Conservation (phyloP, 2,797 vertebrate species). For the Semotilus atromaculatus region DNA sequence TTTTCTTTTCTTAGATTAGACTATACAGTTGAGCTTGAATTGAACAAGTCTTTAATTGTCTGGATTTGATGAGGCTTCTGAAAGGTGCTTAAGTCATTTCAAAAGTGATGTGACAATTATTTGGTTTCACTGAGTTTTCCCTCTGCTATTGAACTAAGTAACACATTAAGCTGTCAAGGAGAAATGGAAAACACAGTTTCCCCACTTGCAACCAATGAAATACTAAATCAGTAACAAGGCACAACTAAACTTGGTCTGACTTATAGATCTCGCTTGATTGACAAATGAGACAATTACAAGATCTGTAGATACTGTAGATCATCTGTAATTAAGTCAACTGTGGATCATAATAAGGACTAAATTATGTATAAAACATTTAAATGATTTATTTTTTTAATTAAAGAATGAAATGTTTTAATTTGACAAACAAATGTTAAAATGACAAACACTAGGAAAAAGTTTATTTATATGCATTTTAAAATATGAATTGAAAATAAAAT, state of each 20-base stretch:
- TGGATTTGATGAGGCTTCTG: slow-evolving; percentile 4
- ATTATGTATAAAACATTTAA: not conserved
- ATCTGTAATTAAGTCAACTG: slow-evolving; percentile 45
- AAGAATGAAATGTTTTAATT: not conserved
- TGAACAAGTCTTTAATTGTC: slow-evolving; percentile 11
- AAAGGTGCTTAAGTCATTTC: slow-evolving; percentile 30
- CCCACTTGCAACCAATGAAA: not conserved
- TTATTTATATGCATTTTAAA: not conserved
- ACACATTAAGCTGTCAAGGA: slow-evolving; percentile 44
- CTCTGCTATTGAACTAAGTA: slow-evolving; percentile 18
- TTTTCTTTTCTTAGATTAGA: not conserved
- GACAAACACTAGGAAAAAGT: not conserved
- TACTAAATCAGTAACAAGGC: not conserved
- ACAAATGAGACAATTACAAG: slow-evolving; percentile 33
- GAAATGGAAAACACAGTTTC: slow-evolving; percentile 16
- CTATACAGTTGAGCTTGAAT: not conserved
- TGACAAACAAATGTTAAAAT: no score
- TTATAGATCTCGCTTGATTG: slow-evolving; percentile 7
- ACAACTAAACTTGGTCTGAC: slow-evolving; percentile 1
- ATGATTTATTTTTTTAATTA: not conserved
- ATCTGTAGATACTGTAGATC: not conserved
- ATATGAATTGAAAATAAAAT: not conserved
- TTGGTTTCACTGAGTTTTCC: slow-evolving; percentile 27
- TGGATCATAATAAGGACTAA: not conserved
- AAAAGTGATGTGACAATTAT: slow-evolving; percentile 36